Percentiles rank a stretch among this genome's conserved stretches.
Evolutionary conservation across 2,888 invertebrate genomes (phyloP).

Genomic region (Leptarthrus brevirostris): DNA sequence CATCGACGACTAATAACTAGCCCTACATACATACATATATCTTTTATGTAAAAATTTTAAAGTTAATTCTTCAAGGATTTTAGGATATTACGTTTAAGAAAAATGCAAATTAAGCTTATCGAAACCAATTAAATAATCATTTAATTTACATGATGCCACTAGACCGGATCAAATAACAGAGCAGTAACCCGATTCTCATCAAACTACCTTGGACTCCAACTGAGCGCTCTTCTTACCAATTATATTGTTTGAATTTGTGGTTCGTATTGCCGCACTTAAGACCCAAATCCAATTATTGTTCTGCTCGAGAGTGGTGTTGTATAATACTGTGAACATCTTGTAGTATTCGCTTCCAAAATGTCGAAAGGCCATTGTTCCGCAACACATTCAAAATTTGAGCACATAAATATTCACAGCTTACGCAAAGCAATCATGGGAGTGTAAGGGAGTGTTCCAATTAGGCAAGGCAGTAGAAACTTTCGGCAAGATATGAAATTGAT

Average conservation of each 20-base stretch:
- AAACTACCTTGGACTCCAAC: neutral
- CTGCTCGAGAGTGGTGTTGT: neutral
- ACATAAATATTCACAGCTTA: slow-evolving; percentile 11
- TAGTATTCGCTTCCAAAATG: neutral
- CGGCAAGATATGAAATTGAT: neutral
- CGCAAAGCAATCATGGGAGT: neutral
- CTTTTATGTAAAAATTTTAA: too few relatives aligned
- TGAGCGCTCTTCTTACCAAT: neutral
- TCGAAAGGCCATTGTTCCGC: neutral
- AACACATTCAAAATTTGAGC: neutral
- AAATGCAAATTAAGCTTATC: too few relatives aligned
- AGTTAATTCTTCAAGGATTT: too few relatives aligned
- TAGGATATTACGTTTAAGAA: too few relatives aligned
- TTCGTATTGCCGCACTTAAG: slow-evolving; percentile 2
- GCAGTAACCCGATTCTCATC: slow-evolving; percentile 6
- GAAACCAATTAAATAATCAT: neutral
- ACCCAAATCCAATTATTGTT: slow-evolving; percentile 10
- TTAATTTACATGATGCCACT: neutral
- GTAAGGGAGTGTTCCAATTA: slow-evolving; percentile 1
- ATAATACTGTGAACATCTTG: slow-evolving; percentile 14
- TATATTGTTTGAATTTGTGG: slow-evolving; percentile 3
- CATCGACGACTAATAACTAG: too few relatives aligned
- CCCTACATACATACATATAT: too few relatives aligned
- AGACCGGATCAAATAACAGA: neutral
- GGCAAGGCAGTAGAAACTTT: neutral